Base-by-base conservation (phyloP, 2,888 invertebrate genomes). In the Abrostola tripartita region DNA sequence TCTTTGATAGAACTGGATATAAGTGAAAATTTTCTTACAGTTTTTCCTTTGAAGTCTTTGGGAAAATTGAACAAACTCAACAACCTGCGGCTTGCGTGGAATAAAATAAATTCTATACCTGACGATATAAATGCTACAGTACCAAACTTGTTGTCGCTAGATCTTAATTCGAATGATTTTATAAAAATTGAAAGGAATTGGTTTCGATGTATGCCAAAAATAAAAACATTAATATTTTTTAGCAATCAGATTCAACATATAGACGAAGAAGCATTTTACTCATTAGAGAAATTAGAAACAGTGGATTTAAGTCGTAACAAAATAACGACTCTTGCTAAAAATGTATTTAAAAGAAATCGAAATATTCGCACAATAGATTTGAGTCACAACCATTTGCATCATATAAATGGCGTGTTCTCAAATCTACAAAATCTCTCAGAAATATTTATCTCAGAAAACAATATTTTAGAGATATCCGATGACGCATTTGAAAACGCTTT, bases 241-340 rank as follows among this genome's bases (percentile, higher is more conserved):
- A 97, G 97, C 85, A 98, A 98, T 88, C 96, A 97, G 61, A 97
- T 99, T 57, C 96, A 97, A 82, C 92, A 95, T 63, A 96, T 98
- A 42, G 96, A 97, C 73, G 96, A 96, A 79, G 96, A 97, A 83
- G 96, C 97, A 11, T 98, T 99, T 89, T 93, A 95, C 73, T 96
- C 96, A 7, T 92, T 98, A 70, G 95, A 93, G 59, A 96, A 96
- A 79, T 93, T 99, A 61, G 97, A 98, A 92, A 97, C 97, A 9
- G 95, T 98, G 71, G 98, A 98, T 88, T 95, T 99, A 84, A 98
- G 98, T 84, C 97, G 97, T 88, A 99, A 98, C 90, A 97, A 97
- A 90, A 97, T 98, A 70, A 96, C 97, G 14, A 96, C 95, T 74
- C 93, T 98, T 68, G 96, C 97, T 77, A 95, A 96, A 68, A 95